Conservation (phyloP, 2,113 vertebrate species). For the Pipra filicauda region DNA sequence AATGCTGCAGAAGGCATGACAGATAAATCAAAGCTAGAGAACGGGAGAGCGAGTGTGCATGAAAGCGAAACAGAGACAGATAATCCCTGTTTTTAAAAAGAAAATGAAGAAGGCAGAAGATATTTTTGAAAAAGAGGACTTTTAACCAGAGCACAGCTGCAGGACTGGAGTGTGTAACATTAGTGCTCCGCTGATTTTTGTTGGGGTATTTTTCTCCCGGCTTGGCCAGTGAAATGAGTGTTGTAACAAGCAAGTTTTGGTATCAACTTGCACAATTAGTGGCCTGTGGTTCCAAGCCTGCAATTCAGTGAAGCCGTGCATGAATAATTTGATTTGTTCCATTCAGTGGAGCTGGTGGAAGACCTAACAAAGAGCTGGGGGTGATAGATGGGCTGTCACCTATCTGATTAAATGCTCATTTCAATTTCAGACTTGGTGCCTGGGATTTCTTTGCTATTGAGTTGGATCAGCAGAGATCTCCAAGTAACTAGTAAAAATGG, state of each 20-base stretch:
- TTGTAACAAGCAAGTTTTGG: slow-evolving; percentile 69
- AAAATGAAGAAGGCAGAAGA: slow-evolving; percentile 29
- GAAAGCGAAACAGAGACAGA: slow-evolving; percentile 16
- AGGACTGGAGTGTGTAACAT: slow-evolving; percentile 21
- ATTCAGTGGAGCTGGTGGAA: slow-evolving; percentile 67
- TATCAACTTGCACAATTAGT: slow-evolving; percentile 70
- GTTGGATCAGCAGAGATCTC: slow-evolving; percentile 59
- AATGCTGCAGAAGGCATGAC: slow-evolving; percentile 16
- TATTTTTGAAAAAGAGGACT: slow-evolving; percentile 22
- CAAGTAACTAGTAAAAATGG: slow-evolving; percentile 67
- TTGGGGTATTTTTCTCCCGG: slow-evolving; percentile 24
- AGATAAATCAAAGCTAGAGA: slow-evolving; percentile 45
- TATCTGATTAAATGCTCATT: slow-evolving; percentile 79
- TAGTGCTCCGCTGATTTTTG: slow-evolving; percentile 41
- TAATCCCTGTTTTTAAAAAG: slow-evolving; percentile 48
- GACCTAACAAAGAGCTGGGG: slow-evolving; percentile 66
- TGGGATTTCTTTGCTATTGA: slow-evolving; percentile 72
- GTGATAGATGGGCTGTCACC: slow-evolving; percentile 77
- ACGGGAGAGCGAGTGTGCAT: not conserved
- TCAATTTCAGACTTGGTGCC: slow-evolving; percentile 73
- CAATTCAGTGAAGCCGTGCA: slow-evolving; percentile 70
- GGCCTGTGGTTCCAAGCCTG: slow-evolving; percentile 71
- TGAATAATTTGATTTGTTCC: slow-evolving; percentile 85
- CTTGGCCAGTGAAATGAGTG: slow-evolving; percentile 46
- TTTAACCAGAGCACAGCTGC: slow-evolving; percentile 46